Evolutionary conservation across 2,888 invertebrate genomes (phyloP).

Genomic region (Callyntrura sp.): DNA sequence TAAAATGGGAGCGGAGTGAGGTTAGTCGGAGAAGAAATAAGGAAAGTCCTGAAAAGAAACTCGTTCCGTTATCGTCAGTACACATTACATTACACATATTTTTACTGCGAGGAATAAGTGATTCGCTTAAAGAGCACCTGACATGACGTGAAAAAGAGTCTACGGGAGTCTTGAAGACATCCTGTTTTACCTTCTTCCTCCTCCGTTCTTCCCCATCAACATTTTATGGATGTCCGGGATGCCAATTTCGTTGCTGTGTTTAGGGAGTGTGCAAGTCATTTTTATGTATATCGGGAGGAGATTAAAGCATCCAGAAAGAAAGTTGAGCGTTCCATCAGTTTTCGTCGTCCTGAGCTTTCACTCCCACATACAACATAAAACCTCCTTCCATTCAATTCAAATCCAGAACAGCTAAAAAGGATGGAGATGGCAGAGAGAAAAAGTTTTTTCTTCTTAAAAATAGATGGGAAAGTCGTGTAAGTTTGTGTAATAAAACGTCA

Average conservation of each 20-base stretch:
- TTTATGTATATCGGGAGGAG: not conserved
- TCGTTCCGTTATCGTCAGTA: not conserved
- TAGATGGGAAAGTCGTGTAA: slow-evolving; percentile 34
- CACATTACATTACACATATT: not conserved
- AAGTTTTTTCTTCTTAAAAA: slow-evolving; percentile 37
- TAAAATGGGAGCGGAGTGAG: not conserved
- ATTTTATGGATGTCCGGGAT: slow-evolving; percentile 44
- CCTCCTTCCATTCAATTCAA: slow-evolving; percentile 9
- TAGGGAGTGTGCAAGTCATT: slow-evolving; percentile 6
- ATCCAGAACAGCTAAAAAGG: not conserved
- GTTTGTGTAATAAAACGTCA: slow-evolving; percentile 51
- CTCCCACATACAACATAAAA: not conserved
- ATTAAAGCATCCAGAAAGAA: not conserved
- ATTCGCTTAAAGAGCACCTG: slow-evolving; percentile 19
- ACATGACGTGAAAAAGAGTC: not conserved
- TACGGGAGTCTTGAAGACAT: not conserved
- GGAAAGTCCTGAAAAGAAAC: slow-evolving; percentile 3
- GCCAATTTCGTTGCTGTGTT: not conserved
- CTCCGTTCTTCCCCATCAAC: not conserved
- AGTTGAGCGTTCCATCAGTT: slow-evolving; percentile 42
- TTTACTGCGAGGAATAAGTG: slow-evolving; percentile 34
- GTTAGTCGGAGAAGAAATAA: not conserved
- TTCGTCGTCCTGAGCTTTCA: not conserved
- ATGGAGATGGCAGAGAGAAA: not conserved
- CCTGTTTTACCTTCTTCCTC: not conserved